Percentiles rank a stretch among this genome's conserved stretches.
Conservation (phyloP, 2,797 vertebrate genomes). For the Leptatherina wallacei region DNA sequence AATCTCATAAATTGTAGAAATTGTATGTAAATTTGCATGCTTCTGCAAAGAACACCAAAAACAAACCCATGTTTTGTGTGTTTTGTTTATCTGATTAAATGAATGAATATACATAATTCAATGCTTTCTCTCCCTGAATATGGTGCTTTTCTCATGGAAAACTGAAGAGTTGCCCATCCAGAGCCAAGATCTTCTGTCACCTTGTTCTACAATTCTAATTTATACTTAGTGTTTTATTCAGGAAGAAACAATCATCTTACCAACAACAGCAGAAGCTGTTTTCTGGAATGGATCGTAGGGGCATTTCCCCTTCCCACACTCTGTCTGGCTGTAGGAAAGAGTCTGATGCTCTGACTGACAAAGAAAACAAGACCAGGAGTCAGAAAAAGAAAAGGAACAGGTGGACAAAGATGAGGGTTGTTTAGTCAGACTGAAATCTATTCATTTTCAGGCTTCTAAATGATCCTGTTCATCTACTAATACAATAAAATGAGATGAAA, state of each 20-base stretch:
- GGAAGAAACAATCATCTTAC: slow-evolving; percentile 55
- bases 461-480: slow-evolving; percentile 2
- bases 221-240: neutral
- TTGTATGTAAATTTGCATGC: neutral
- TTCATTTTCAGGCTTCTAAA: slow-evolving; percentile 1
- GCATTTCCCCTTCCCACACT: slow-evolving; percentile 87
- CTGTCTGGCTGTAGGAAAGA: slow-evolving; percentile 80
- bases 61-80: neutral
- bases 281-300: slow-evolving; percentile 85
- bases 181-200: neutral
- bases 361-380: slow-evolving; percentile 34
- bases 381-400: slow-evolving; percentile 15
- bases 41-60: neutral
- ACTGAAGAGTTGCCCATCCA: neutral
- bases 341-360: slow-evolving; percentile 80
- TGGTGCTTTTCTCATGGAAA: slow-evolving; percentile 3
- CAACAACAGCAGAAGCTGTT: slow-evolving; percentile 82
- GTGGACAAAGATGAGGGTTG: neutral
- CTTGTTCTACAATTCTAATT: neutral
- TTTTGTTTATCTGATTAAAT: slow-evolving; percentile 13
- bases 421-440: neutral
- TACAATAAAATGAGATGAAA: slow-evolving; percentile 4
- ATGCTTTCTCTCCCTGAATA: neutral
- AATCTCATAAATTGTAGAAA: neutral
- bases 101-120: neutral